Percentiles rank a stretch among this genome's conserved stretches.
Conservation (phyloP, 2,888 invertebrate genomes). For the Stenchaetothrips biformis region DNA sequence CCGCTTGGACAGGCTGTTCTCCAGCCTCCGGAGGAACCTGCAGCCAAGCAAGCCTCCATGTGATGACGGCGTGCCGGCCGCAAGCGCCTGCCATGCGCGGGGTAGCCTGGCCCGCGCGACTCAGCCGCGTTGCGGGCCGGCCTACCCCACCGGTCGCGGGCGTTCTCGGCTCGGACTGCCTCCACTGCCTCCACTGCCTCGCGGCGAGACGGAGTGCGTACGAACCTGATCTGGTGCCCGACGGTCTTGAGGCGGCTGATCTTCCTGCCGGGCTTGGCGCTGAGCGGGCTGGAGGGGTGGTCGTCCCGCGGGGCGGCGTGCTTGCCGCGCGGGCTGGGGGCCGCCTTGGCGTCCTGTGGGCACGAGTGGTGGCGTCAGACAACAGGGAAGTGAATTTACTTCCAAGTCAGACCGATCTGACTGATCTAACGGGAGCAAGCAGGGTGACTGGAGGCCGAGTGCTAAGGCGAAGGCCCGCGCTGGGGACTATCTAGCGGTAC, state of each 20-base stretch:
- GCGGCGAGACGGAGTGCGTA: neutral
- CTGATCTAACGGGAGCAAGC: neutral
- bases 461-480: neutral
- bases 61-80: conserved; percentile 27
- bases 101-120: neutral
- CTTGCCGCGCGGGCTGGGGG: conserved; percentile 49
- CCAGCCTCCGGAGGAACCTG: conserved; percentile 66
- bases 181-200: too few species aligned
- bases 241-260: conserved; percentile 65
- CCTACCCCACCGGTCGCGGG: neutral
- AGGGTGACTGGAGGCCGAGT: neutral
- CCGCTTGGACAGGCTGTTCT: conserved; percentile 64
- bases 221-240: conserved; percentile 70
- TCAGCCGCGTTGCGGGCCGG: neutral
- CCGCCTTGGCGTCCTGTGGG: conserved; percentile 7
- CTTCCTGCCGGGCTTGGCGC: conserved; percentile 47
- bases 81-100: neutral
- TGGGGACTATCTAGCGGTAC: neutral
- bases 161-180: too few species aligned
- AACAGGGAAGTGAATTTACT: neutral
- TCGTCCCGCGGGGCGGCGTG: conserved; percentile 46
- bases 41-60: conserved; percentile 30
- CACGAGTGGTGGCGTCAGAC: conserved; percentile 18
- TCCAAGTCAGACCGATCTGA: neutral
- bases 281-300: neutral